Percentiles rank a stretch among this genome's conserved stretches.
Conservation (phyloP, 2,888 invertebrate species). For the Trichacis sp. region DNA sequence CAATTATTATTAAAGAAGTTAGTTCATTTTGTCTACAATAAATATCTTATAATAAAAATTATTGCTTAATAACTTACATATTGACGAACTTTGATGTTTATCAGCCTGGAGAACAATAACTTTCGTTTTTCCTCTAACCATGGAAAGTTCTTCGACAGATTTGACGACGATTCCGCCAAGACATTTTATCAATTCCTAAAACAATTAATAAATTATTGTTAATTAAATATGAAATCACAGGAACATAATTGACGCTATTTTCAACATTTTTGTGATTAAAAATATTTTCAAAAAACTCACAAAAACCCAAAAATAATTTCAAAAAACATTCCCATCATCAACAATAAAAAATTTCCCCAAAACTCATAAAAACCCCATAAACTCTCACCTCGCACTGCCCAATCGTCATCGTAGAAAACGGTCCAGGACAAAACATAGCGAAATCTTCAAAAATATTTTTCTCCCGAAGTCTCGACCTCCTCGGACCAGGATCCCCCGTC, state of each 20-base stretch:
- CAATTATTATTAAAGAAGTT: too few species aligned
- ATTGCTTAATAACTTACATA: slow-evolving; percentile 46
- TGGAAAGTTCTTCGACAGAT: slow-evolving; percentile 41
- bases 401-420: slow-evolving; percentile 47
- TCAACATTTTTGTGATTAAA: too few species aligned
- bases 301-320: too few species aligned
- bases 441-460: slow-evolving; percentile 51
- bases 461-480: slow-evolving; percentile 48
- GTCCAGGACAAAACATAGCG: slow-evolving; percentile 51
- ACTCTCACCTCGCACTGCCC: slow-evolving; percentile 50
- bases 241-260: too few species aligned
- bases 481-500: slow-evolving; percentile 49
- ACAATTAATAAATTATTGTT: slow-evolving; percentile 24
- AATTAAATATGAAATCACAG: too few species aligned
- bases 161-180: slow-evolving; percentile 50
- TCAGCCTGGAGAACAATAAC: slow-evolving; percentile 45
- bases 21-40: too few species aligned
- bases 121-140: slow-evolving; percentile 31
- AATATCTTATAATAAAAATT: neutral
- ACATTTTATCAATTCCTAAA: slow-evolving; percentile 51
- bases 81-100: slow-evolving; percentile 31
- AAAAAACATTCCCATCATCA: too few species aligned
- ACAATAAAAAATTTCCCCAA: too few species aligned
- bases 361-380: too few species aligned
- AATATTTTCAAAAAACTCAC: too few species aligned